These are phyloP conservation scores for Chelonus insularis DNA, from an alignment of 1,140 invertebrate genomes.

Conservation along the genomic window DNA sequence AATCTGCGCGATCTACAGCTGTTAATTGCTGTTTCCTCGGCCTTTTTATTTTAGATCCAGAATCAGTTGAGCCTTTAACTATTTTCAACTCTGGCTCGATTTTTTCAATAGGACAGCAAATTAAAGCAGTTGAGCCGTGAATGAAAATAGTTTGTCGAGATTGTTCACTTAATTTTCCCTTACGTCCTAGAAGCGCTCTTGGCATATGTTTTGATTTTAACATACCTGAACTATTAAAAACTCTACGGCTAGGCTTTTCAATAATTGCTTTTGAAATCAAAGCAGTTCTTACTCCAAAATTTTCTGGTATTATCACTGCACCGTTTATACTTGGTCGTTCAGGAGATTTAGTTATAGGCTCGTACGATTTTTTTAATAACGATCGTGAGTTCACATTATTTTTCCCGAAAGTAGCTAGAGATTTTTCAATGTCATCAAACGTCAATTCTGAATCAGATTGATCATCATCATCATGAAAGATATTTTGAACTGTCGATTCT, in stretches of 20 bases:
- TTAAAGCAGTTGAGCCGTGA: not conserved
- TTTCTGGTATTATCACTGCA: too few relatives aligned
- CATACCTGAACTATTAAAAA: not conserved
- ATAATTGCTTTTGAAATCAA: not conserved
- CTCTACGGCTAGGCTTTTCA: not conserved
- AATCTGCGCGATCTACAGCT: constrained; percentile 52
- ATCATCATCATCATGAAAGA: constrained; percentile 48
- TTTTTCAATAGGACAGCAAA: not conserved
- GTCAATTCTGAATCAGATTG: constrained; percentile 53
- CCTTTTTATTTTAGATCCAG: constrained; percentile 42
- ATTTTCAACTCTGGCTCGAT: not conserved
- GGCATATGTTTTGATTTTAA: constrained; percentile 5
- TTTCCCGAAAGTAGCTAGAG: constrained; percentile 35
- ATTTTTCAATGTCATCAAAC: constrained; percentile 50
- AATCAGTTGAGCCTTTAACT: not conserved
- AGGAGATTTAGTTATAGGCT: not conserved
- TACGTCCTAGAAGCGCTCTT: constrained; percentile 1
- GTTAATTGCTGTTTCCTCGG: constrained; percentile 55
- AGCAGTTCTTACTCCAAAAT: too few relatives aligned
- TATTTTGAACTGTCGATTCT: constrained; percentile 54
- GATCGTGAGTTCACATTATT: constrained; percentile 13
- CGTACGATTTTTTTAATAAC: not conserved
- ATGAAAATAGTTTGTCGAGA: not conserved
- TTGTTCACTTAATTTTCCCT: not conserved
- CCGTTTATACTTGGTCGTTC: too few relatives aligned